A percentile compares a stretch with the other conserved stretches of the same genome.
These are phyloP conservation scores for Eufriesea mexicana DNA, from an alignment of 1,140 invertebrate species.

Conservation along the genomic window DNA sequence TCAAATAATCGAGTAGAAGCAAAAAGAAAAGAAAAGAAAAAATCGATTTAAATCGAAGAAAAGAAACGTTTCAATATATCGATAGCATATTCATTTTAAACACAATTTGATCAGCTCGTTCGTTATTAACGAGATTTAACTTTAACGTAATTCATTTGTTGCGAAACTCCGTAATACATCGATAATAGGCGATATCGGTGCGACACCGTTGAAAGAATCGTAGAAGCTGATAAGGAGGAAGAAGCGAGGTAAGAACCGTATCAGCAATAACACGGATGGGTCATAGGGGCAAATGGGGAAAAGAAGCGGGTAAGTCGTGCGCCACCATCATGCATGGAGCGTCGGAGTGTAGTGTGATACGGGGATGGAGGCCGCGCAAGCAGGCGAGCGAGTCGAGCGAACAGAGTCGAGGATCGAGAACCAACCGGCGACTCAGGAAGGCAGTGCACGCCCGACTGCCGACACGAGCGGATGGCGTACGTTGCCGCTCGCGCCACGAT, in stretches of 20 bases:
- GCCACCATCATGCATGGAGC: constrained; percentile 1
- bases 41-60: no score
- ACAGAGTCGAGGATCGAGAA: constrained; percentile 65
- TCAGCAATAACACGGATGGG: not conserved
- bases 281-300: not conserved
- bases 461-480: constrained; percentile 79
- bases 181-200: no score
- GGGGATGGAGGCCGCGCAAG: constrained; percentile 53
- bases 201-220: no score
- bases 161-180: no score
- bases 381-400: constrained; percentile 28
- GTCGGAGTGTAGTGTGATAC: constrained; percentile 40
- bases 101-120: no score
- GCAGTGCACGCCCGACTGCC: constrained; percentile 82
- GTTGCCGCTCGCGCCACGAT: constrained; percentile 68
- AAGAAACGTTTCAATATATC: no score
- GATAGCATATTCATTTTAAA: no score
- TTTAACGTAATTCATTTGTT: no score
- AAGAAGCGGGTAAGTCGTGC: constrained; percentile 20
- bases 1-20: no score
- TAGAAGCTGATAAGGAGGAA: not conserved
- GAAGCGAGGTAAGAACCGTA: not conserved
- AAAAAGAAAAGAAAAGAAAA: no score
- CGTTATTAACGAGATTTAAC: no score
- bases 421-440: constrained; percentile 63